Percentiles rank a stretch among this genome's conserved stretches.
These are phyloP conservation scores for Drosophila kurseongensis DNA, from an alignment of 1,140 invertebrate species.

Conservation along the genomic window DNA sequence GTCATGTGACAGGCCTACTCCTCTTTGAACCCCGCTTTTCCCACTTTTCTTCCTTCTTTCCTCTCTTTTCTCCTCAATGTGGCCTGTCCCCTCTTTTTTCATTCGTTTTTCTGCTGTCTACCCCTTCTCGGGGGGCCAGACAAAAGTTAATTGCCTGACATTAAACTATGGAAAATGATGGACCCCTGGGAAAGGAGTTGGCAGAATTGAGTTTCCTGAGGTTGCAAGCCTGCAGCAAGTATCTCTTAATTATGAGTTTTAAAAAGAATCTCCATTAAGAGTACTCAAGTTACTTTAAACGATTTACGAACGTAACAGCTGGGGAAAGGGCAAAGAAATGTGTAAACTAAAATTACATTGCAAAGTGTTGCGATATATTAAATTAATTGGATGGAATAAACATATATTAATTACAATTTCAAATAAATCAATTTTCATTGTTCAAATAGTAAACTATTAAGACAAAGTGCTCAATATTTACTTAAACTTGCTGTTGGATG, in stretches of 20 bases:
- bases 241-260: conserved; percentile 47
- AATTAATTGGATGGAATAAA: too few relatives aligned
- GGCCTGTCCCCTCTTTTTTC: background rate
- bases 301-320: conserved; percentile 2
- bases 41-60: conserved; percentile 2
- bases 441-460: too few relatives aligned
- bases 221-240: conserved; percentile 13
- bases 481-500: background rate
- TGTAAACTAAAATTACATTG: too few relatives aligned
- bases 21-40: conserved; percentile 6
- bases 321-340: background rate
- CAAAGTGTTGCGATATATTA: too few relatives aligned
- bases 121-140: conserved; percentile 47
- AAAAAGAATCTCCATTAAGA: conserved; percentile 25
- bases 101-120: conserved; percentile 3
- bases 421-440: too few relatives aligned
- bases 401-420: too few relatives aligned
- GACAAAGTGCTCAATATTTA: too few relatives aligned
- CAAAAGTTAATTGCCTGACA: conserved; percentile 81
- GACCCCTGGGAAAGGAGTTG: conserved; percentile 22
- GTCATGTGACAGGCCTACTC: conserved; percentile 48
- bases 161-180: conserved; percentile 77
- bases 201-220: conserved; percentile 13
- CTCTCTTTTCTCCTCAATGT: background rate
- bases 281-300: conserved; percentile 22